Evolutionary conservation across 2,888 invertebrate species (phyloP).

Genomic region (Empis stercorea): DNA sequence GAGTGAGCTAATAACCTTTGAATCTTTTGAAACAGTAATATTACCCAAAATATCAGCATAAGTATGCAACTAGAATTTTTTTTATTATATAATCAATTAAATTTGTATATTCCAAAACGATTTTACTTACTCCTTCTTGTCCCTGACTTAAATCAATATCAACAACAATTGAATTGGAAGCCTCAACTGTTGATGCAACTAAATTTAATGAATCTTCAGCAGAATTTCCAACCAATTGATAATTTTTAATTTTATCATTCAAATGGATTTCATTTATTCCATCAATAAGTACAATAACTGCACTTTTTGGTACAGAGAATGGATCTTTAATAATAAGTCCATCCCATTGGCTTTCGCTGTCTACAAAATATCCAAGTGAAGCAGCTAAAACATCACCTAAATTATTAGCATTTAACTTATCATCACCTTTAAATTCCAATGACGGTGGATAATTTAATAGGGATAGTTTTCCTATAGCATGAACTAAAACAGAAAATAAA

Average conservation of each 20-base stretch:
- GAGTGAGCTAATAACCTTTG: conserved; percentile 11
- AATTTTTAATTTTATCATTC: conserved; percentile 22
- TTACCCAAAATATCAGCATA: conserved; percentile 22
- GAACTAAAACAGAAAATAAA: conserved; percentile 12
- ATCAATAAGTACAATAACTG: conserved; percentile 55
- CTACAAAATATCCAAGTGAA: conserved; percentile 57
- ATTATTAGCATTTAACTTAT: conserved; percentile 45
- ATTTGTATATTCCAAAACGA: neutral
- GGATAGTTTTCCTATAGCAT: conserved; percentile 43
- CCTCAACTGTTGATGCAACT: conserved; percentile 45
- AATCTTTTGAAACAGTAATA: conserved; percentile 13
- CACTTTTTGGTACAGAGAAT: conserved; percentile 58
- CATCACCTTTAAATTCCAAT: conserved; percentile 52
- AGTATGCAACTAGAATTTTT: conserved; percentile 13
- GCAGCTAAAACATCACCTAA: conserved; percentile 59
- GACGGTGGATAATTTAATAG: conserved; percentile 56
- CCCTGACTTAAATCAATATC: conserved; percentile 51
- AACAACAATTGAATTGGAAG: conserved; percentile 46
- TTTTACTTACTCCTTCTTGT: conserved; percentile 45
- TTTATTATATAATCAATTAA: conserved; percentile 13
- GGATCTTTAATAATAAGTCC: conserved; percentile 56
- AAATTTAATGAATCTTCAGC: conserved; percentile 36
- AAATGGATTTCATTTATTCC: conserved; percentile 42
- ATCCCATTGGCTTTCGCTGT: conserved; percentile 55
- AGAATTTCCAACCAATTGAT: conserved; percentile 21